Evolutionary conservation across 2,797 vertebrate genomes (phyloP).

Genomic region (Molossus alvarezi): DNA sequence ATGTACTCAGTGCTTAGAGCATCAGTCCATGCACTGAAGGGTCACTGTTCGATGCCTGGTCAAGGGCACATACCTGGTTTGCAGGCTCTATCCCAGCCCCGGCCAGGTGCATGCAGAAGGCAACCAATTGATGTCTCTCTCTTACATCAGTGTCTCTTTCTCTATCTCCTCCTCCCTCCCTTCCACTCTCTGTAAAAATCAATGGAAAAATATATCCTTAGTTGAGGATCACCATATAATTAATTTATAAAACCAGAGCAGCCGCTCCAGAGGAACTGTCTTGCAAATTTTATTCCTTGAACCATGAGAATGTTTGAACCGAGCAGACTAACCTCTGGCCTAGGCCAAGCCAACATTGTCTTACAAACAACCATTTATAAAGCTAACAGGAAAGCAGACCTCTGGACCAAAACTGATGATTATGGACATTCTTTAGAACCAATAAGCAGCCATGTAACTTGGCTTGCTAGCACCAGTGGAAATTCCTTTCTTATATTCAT

Average conservation of each 20-base stretch:
- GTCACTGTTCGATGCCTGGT: too few species aligned
- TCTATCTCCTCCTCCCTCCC: too few species aligned
- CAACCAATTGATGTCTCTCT: too few species aligned
- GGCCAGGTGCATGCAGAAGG: too few species aligned
- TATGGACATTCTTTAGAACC: neutral
- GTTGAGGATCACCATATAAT: too few species aligned
- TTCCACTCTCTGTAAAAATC: too few species aligned
- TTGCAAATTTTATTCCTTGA: neutral
- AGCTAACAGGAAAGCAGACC: neutral
- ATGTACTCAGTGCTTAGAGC: too few species aligned
- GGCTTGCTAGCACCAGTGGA: neutral
- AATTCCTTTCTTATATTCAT: neutral
- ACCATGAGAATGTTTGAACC: neutral
- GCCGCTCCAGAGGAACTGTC: neutral
- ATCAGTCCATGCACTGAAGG: too few species aligned
- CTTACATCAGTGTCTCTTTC: too few species aligned
- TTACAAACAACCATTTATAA: neutral
- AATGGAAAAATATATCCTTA: too few species aligned
- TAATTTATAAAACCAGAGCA: neutral
- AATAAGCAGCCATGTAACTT: neutral
- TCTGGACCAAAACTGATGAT: neutral
- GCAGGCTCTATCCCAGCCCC: too few species aligned
- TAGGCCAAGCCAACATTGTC: neutral
- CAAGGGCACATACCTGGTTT: too few species aligned
- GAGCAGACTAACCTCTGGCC: neutral